Percentiles rank a stretch among this genome's conserved stretches.
Conservation (phyloP, 1,140 invertebrate genomes). For the Drosophila melanogaster region Release_6_plus_ISO1_MT NT_033777.3:13584001-13584500, state of each 20-base stretch:
- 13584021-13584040: too few species aligned
- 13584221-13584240: constrained; percentile 3
- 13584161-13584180: background rate
- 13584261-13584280: constrained; percentile 23
- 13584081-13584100: background rate
- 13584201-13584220: background rate
- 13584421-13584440: constrained; percentile 15
- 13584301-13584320: constrained; percentile 24
- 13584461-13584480: constrained; percentile 24
- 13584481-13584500: constrained; percentile 38
- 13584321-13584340: constrained; percentile 22
- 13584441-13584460: constrained; percentile 13
- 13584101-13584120: background rate
- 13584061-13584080: background rate
- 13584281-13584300: constrained; percentile 8
- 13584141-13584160: background rate
- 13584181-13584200: background rate
- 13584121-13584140: background rate
- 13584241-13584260: constrained; percentile 21
- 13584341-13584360: constrained; percentile 11
- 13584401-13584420: constrained; percentile 1
- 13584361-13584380: constrained; percentile 31
- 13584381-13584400: background rate
- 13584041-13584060: too few species aligned
- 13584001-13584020: too few species aligned